phyloP scores from a whole-genome alignment of 2,113 vertebrate genomes.

The Gallinago jamesoni region DNA sequence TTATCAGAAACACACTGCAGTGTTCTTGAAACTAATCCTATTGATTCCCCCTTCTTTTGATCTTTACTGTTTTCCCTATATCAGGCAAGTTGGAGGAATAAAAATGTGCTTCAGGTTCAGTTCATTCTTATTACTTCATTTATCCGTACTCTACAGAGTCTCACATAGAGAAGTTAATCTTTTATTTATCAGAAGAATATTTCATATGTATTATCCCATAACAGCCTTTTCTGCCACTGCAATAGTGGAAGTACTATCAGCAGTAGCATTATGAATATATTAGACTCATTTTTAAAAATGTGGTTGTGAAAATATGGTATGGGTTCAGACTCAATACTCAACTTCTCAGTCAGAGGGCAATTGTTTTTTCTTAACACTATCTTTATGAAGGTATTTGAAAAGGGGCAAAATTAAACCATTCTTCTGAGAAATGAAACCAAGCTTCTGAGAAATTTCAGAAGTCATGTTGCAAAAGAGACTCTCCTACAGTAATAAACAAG shows the following conservation, averaged over 20 bases:
- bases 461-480: neutral
- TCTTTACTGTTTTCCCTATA: neutral
- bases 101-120: constrained; percentile 30
- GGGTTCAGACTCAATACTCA: neutral
- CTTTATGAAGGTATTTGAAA: neutral
- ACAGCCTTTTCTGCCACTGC: neutral
- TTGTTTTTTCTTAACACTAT: neutral
- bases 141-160: neutral
- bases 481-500: neutral
- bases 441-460: neutral
- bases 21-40: constrained; percentile 23
- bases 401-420: neutral
- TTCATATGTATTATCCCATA: neutral
- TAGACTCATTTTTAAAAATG: neutral
- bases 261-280: neutral
- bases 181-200: constrained; percentile 42
- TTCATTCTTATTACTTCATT: neutral
- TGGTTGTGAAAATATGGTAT: neutral
- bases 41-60: constrained; percentile 17
- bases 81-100: neutral
- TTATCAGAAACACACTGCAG: neutral
- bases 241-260: neutral
- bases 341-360: neutral
- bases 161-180: neutral
- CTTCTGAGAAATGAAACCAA: too few relatives aligned